A percentile compares a stretch with the other conserved stretches of the same genome.
phyloP scores from a whole-genome alignment of 2,113 vertebrate genomes.

The Ptilorrhoa leucosticta region DNA sequence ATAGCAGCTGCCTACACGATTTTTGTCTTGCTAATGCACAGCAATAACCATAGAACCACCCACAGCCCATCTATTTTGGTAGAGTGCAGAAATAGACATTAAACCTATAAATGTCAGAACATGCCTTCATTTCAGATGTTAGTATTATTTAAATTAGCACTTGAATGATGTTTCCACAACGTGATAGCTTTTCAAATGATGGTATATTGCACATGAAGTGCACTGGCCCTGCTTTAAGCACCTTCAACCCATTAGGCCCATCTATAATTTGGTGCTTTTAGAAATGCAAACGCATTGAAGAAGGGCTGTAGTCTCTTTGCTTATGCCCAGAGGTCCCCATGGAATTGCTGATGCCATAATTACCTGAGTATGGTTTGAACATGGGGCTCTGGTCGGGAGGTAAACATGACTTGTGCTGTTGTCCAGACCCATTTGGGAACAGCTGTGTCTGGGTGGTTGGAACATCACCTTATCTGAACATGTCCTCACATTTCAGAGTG shows the following conservation, averaged over 20 bases:
- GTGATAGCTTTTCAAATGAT: slow-evolving; percentile 63
- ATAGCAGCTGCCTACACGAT: slow-evolving; percentile 52
- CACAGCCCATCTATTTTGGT: slow-evolving; percentile 64
- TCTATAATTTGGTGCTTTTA: slow-evolving; percentile 57
- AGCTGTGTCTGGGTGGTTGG: neutral
- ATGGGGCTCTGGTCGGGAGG: neutral
- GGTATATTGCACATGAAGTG: slow-evolving; percentile 46
- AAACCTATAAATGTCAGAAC: slow-evolving; percentile 71
- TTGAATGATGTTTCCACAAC: slow-evolving; percentile 45
- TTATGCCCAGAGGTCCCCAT: slow-evolving; percentile 7
- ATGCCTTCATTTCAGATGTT: slow-evolving; percentile 49
- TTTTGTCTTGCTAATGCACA: slow-evolving; percentile 60
- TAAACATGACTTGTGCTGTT: neutral
- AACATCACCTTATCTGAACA: neutral
- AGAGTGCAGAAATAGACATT: slow-evolving; percentile 57
- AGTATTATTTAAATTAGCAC: slow-evolving; percentile 73
- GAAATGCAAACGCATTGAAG: neutral
- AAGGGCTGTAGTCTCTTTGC: slow-evolving; percentile 28
- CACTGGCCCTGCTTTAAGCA: slow-evolving; percentile 34
- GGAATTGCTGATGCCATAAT: slow-evolving; percentile 45
- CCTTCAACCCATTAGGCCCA: slow-evolving; percentile 61
- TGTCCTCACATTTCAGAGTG: neutral
- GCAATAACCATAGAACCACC: slow-evolving; percentile 55
- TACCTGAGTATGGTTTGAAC: slow-evolving; percentile 8
- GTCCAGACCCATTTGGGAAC: neutral